These are phyloP conservation scores for Mamestra configurata DNA, from an alignment of 1,140 invertebrate species.

Conservation along the genomic window DNA sequence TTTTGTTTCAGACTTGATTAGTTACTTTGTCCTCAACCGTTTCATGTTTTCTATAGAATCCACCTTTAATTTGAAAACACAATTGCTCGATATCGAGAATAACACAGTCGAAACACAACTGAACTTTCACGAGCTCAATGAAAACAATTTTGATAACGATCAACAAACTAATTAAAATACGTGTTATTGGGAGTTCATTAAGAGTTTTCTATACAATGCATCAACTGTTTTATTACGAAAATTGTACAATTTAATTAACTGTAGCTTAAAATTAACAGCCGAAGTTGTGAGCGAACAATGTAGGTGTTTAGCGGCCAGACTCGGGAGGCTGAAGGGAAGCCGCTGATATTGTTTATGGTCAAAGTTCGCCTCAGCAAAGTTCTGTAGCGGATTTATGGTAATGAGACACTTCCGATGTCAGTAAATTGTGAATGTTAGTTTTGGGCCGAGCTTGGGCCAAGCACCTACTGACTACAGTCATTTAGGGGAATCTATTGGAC, in stretches of 20 bases:
- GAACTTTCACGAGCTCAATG: slow-evolving; percentile 10
- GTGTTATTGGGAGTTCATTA: slow-evolving; percentile 19
- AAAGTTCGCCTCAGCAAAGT: slow-evolving; percentile 51
- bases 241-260: slow-evolving; percentile 37
- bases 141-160: slow-evolving; percentile 38
- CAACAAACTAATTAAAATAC: slow-evolving; percentile 28
- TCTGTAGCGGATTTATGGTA: slow-evolving; percentile 53
- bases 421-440: slow-evolving; percentile 51
- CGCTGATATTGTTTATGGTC: slow-evolving; percentile 52
- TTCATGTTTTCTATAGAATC: neutral
- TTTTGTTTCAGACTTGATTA: slow-evolving; percentile 9
- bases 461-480: slow-evolving; percentile 30
- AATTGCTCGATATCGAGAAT: slow-evolving; percentile 16
- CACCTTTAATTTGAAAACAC: neutral
- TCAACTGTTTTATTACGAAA: slow-evolving; percentile 5
- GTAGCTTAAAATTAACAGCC: slow-evolving; percentile 18
- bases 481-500: slow-evolving; percentile 47
- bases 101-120: neutral
- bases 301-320: neutral
- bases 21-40: neutral
- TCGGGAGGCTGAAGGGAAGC: slow-evolving; percentile 17
- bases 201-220: slow-evolving; percentile 12
- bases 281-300: slow-evolving; percentile 31
- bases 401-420: slow-evolving; percentile 50
- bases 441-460: slow-evolving; percentile 15